Base-by-base conservation (phyloP, 2,113 vertebrate species). In the Ranitomeya imitator region DNA sequence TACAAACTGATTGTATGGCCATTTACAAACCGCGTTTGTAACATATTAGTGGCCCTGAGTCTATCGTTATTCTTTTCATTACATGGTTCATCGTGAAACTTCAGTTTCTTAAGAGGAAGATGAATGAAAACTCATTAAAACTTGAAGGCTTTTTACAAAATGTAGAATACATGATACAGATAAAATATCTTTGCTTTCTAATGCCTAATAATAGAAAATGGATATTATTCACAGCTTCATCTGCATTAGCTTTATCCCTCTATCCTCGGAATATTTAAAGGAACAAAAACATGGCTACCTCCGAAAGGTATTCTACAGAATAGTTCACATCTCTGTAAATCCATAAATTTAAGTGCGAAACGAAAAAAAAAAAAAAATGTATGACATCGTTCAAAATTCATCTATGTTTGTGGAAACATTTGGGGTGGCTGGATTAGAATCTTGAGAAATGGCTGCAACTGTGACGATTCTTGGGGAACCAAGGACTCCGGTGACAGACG, bases 341-440 rank as follows among this genome's bases (percentile, higher is more conserved):
- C 91, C 94, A 94, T 94, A 95, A 94, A 95, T 93, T 90, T 94
- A 94, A 95, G 94, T 94, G 95, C 95, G 95, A 93, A 94, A 94
- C 93, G 93, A 11, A 19, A 76, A 51, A 79, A 84, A 15, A 1
- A 76, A 76, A 79, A 76, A 10, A 52, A 52, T 91, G n/a, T 93
- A 79, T 93, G 91, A 92, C 23, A 89, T 90, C 91, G 91, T 92
- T 96, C 93, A 96, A 92, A 96, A 96, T 95, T 96, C 96, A 94
- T 98, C 98, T 94, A 98, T 95, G 94, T 97, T 98, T 94, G 97
- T 97, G 89, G 97, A 97, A 93, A 98, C 95, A 31, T 96, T 97
- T 90, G 98, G 98, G 45, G 98, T 99, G 92, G 97, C 96, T 86
- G 98, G 98, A 92, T 97, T 97, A 65, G 98, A 99, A 96, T 99